Conservation (phyloP, 2,888 invertebrate species). For the Pherbina coryleti region DNA sequence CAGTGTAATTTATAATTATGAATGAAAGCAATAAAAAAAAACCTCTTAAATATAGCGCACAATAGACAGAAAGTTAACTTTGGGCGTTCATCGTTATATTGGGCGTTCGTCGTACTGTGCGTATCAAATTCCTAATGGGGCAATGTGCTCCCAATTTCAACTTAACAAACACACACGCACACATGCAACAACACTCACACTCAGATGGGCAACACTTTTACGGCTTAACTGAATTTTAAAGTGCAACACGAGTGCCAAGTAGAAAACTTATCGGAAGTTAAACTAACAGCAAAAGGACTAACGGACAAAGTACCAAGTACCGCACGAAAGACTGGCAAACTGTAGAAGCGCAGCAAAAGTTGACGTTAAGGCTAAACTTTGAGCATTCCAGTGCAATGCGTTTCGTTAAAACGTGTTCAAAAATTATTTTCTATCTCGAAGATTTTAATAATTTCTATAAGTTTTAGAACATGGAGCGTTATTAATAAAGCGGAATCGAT, state of each 20-base stretch:
- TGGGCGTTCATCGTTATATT: too few species aligned
- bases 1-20: too few species aligned
- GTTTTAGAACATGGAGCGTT: too few species aligned
- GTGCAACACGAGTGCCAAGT: conserved; percentile 41
- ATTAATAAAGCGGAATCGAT: too few species aligned
- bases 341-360: not conserved
- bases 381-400: conserved; percentile 21
- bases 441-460: not conserved
- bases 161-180: not conserved
- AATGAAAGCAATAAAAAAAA: too few species aligned
- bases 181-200: conserved; percentile 3
- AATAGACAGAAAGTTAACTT: too few species aligned
- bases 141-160: too few species aligned
- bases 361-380: conserved; percentile 10
- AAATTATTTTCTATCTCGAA: not conserved
- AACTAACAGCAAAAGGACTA: not conserved
- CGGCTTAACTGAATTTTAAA: conserved; percentile 43
- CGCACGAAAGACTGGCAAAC: not conserved
- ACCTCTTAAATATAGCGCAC: too few species aligned
- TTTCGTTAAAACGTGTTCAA: not conserved
- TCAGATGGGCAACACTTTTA: conserved; percentile 4
- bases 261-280: conserved; percentile 30
- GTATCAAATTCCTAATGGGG: not conserved
- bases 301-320: not conserved
- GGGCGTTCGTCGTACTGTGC: too few species aligned